Evolutionary conservation across 2,797 vertebrate genomes (phyloP), one percentile per base, ranked within the genome.

Genomic region (Bradypodion pumilum): DNA sequence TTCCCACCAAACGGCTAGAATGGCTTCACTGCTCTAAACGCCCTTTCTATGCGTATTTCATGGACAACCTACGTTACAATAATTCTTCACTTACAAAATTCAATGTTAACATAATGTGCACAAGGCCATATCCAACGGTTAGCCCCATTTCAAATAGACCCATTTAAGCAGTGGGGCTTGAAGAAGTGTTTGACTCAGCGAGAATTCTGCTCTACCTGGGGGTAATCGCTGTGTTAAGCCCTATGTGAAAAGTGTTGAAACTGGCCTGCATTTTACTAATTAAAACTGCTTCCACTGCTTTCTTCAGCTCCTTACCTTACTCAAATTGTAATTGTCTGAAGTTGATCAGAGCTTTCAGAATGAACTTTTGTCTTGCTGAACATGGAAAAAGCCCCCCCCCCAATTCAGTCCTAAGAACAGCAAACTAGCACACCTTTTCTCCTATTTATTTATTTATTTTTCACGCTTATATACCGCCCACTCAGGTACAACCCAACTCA

Each of bases 241-340:
- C 9, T 25, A 9, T 42, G 9, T 2, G 3, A 42, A 49, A 78
- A 15, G 10, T 62, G 32, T 27, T 13, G 27, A 70, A 5, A 23
- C 59, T 46, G 29, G 16, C 4, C 29, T 68, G 74, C 46, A 75
- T 75, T 76, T 82, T 7, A 75, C 35, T n/a, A 16, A 29, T 56
- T 29, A 63, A 7, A 27, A 52, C n/a, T 52, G 21, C 60, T 27
- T 19, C 42, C 25, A 35, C 70, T 16, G 29, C 44, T 42, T 19
- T 32, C 27, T 8, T 21, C 13, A 40, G 56, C n/a, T 35, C 27
- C n/a, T 91, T 89, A 44, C 95, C 96, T 92, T 89, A 85, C 19
- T 96, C 95, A 88, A 96, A 97, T 76, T 95, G 90, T 70, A 76
- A 91, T 95, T 97, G 95, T 90, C 96, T 96, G 9, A 95, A 94